Evolutionary conservation across 1,140 invertebrate genomes (phyloP).

Genomic region (Diorhabda carinulata): DNA sequence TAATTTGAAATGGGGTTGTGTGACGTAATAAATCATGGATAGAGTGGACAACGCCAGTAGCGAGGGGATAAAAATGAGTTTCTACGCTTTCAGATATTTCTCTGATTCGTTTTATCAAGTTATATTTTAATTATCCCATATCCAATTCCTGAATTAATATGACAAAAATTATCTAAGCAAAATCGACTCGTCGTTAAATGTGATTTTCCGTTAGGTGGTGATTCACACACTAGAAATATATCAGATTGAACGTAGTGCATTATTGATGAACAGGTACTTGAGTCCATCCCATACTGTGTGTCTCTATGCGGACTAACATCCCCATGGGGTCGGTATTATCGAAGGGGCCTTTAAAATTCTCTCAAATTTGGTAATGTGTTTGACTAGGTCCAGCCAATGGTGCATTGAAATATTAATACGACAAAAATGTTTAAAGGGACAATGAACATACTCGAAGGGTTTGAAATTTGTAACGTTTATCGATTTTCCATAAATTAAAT

Average conservation of each 20-base stretch:
- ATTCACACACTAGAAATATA: slow-evolving; percentile 42
- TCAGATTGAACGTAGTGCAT: slow-evolving; percentile 44
- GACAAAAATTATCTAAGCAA: too few relatives aligned
- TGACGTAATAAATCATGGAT: slow-evolving; percentile 3
- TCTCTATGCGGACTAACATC: slow-evolving; percentile 4
- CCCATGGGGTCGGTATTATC: slow-evolving; percentile 12
- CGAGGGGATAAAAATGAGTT: too few relatives aligned
- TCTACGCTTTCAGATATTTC: too few relatives aligned
- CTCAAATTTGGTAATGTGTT: slow-evolving; percentile 11
- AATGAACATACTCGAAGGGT: too few relatives aligned
- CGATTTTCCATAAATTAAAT: too few relatives aligned
- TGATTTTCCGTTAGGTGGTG: slow-evolving; percentile 20
- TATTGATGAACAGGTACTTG: slow-evolving; percentile 47
- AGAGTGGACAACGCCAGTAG: not conserved
- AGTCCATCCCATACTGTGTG: slow-evolving; percentile 23
- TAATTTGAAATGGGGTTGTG: not conserved
- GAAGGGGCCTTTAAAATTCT: not conserved
- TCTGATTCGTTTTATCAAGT: too few relatives aligned
- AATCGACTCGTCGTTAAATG: too few relatives aligned
- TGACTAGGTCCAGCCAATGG: not conserved
- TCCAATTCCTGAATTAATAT: too few relatives aligned
- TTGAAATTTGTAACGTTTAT: too few relatives aligned
- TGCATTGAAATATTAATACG: not conserved
- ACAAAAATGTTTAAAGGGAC: too few relatives aligned
- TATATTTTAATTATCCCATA: too few relatives aligned